These are phyloP conservation scores for Trachurus trachurus DNA, from an alignment of 2,797 vertebrate species.

Conservation along the genomic window DNA sequence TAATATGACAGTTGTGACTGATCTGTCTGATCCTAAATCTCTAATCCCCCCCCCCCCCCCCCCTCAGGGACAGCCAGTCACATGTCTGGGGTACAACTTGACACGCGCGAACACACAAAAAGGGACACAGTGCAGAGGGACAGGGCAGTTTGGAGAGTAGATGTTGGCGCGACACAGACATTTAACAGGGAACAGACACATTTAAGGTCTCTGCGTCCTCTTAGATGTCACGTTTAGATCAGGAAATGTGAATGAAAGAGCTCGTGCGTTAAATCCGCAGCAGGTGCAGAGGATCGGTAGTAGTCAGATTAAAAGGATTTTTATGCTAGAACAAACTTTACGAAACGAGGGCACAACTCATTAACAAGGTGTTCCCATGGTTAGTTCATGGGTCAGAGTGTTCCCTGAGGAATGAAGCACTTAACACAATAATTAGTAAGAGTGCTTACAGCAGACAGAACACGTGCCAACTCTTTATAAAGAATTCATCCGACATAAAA, in stretches of 20 bases:
- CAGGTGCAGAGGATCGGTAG: constrained; percentile 13
- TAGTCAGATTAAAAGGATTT: constrained; percentile 27
- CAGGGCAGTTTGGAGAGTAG: not conserved
- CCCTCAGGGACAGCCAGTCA: constrained; percentile 44
- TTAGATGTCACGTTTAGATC: not conserved
- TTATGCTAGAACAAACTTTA: constrained; percentile 18
- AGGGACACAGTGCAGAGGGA: not conserved
- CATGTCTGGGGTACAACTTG: constrained; percentile 51
- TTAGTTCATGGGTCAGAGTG: constrained; percentile 26
- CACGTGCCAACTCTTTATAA: not conserved
- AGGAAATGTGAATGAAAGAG: not conserved
- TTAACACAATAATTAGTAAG: constrained; percentile 27
- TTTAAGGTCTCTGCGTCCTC: not conserved
- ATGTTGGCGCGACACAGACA: not conserved
- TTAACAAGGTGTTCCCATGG: constrained; percentile 12
- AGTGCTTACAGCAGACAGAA: constrained; percentile 18
- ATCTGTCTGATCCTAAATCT: constrained; percentile 72
- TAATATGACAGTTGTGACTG: constrained; percentile 61
- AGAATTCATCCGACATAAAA: not conserved
- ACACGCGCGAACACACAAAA: not conserved
- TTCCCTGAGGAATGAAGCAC: constrained; percentile 20
- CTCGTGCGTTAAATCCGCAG: constrained; percentile 23
- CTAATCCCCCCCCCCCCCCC: constrained; percentile 46
- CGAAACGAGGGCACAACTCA: constrained; percentile 35
- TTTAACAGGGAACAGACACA: not conserved